These are phyloP conservation scores for Carcinoscorpius rotundicauda DNA, from an alignment of 1,140 invertebrate genomes.

Conservation along the genomic window DNA sequence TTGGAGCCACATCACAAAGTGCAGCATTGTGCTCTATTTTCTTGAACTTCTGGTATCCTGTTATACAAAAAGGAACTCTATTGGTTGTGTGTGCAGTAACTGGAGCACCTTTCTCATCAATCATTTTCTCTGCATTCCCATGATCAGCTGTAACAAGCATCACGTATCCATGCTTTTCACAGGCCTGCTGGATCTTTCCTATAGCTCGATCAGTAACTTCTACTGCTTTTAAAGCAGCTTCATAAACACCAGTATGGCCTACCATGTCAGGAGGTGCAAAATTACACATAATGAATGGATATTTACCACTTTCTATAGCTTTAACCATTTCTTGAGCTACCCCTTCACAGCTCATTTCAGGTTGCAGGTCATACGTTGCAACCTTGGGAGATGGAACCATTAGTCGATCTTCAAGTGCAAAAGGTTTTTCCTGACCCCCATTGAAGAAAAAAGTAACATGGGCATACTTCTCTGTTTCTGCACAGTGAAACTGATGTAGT, in stretches of 20 bases:
- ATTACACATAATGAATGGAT: conserved; percentile 40
- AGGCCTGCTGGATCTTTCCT: conserved; percentile 32
- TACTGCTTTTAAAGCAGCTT: conserved; percentile 35
- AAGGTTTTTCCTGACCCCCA: conserved; percentile 35
- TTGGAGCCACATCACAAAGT: conserved; percentile 39
- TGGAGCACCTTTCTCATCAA: conserved; percentile 33
- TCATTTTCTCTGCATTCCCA: conserved; percentile 40
- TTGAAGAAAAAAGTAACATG: conserved; percentile 43
- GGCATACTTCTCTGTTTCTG: conserved; percentile 41
- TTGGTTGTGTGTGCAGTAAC: conserved; percentile 38
- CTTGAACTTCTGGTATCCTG: conserved; percentile 24
- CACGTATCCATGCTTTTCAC: conserved; percentile 33
- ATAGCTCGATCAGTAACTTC: conserved; percentile 34
- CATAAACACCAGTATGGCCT: conserved; percentile 39
- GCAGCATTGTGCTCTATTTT: conserved; percentile 27
- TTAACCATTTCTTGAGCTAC: conserved; percentile 37
- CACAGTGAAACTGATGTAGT: conserved; percentile 36
- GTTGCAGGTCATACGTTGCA: conserved; percentile 37
- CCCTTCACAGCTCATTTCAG: conserved; percentile 37
- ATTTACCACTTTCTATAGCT: conserved; percentile 31
- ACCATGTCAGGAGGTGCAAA: conserved; percentile 42
- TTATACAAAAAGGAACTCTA: conserved; percentile 27
- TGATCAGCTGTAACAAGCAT: conserved; percentile 38
- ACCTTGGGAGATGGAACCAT: conserved; percentile 42
- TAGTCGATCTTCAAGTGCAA: conserved; percentile 34